phyloP scores from a whole-genome alignment of 2,113 vertebrate genomes.

The Beaufortia kweichowensis region DNA sequence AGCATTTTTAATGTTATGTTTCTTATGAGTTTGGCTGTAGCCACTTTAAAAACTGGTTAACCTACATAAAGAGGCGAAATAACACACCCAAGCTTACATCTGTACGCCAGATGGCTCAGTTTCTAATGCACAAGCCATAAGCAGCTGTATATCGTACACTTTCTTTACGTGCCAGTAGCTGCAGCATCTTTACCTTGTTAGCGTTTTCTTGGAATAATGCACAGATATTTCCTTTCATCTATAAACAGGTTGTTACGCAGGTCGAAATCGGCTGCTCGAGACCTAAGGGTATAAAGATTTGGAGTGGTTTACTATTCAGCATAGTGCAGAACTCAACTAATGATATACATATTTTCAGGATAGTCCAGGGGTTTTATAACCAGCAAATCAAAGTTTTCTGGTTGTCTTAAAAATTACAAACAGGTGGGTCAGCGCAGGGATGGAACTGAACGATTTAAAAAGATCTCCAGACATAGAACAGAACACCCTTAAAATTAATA shows the following conservation, averaged over 20 bases:
- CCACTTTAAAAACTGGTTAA: neutral
- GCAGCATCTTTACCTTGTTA: constrained; percentile 38
- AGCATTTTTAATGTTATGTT: neutral
- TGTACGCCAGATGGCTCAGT: constrained; percentile 48
- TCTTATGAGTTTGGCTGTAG: constrained; percentile 6
- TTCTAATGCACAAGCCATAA: constrained; percentile 16
- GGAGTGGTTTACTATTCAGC: neutral
- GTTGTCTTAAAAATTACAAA: constrained; percentile 12
- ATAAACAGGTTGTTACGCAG: neutral
- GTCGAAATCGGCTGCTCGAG: neutral
- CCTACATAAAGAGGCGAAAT: neutral
- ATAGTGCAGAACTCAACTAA: neutral
- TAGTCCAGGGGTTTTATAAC: neutral
- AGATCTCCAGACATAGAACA: neutral
- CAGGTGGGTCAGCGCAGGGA: neutral
- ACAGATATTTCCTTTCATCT: neutral
- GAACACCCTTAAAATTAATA: neutral
- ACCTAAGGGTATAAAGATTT: neutral
- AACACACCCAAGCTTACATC: constrained; percentile 41
- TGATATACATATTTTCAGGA: neutral
- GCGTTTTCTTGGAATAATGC: neutral
- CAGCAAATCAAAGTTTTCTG: neutral
- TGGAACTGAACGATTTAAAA: neutral
- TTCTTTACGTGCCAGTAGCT: constrained; percentile 28
- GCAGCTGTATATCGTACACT: constrained; percentile 25